Evolutionary conservation across 2,888 invertebrate genomes (phyloP).

Genomic region (Drosophila maculinotata): DNA sequence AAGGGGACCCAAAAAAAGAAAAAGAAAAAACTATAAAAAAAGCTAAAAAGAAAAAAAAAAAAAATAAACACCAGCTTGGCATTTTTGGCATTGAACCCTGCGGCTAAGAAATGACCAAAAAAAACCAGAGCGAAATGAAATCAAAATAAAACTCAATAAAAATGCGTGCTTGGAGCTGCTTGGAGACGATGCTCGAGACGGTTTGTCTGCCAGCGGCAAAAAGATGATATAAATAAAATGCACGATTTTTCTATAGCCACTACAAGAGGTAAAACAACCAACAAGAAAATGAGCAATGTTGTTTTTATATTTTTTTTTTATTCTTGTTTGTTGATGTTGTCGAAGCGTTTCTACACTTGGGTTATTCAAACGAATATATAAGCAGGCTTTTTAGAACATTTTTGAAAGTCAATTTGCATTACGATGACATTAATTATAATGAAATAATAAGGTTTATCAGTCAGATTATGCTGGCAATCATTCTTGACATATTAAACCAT

Average conservation of each 20-base stretch:
- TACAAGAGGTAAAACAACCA: slow-evolving; percentile 21
- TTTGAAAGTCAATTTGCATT: slow-evolving; percentile 4
- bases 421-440: slow-evolving; percentile 5
- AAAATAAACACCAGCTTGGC: slow-evolving; percentile 59
- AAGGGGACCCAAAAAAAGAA: slow-evolving; percentile 33
- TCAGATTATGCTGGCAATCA: not conserved
- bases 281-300: slow-evolving; percentile 24
- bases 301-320: slow-evolving; percentile 8
- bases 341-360: slow-evolving; percentile 14
- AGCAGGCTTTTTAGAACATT: not conserved
- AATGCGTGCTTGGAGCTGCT: slow-evolving; percentile 69
- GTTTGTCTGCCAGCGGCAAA: slow-evolving; percentile 74
- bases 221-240: slow-evolving; percentile 68
- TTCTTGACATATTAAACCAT: not conserved
- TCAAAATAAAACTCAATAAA: slow-evolving; percentile 72
- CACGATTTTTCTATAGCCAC: slow-evolving; percentile 61
- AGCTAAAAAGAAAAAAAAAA: slow-evolving; percentile 8
- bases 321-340: slow-evolving; percentile 7
- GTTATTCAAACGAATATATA: not conserved
- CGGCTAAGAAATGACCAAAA: slow-evolving; percentile 54
- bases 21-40: slow-evolving; percentile 11
- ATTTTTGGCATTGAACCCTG: slow-evolving; percentile 81
- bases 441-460: not conserved
- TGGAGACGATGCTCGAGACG: slow-evolving; percentile 69
- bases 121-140: slow-evolving; percentile 56